phyloP scores from a whole-genome alignment of 2,888 invertebrate genomes.

The Ophion ventricosus region DNA sequence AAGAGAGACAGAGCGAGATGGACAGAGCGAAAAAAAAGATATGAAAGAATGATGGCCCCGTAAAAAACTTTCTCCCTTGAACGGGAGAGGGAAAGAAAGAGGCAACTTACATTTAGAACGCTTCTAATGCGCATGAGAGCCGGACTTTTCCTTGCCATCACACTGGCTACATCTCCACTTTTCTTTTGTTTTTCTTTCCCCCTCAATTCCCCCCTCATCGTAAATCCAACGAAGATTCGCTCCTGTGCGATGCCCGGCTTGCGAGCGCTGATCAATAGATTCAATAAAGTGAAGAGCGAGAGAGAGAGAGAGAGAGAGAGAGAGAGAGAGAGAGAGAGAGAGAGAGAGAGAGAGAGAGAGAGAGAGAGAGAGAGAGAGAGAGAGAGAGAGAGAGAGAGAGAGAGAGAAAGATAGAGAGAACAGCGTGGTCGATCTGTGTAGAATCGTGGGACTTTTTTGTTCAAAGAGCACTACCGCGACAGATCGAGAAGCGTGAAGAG shows the following conservation, averaged over 20 bases:
- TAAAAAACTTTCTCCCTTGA: constrained; percentile 62
- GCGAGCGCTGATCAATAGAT: constrained; percentile 25
- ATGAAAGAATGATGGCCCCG: constrained; percentile 44
- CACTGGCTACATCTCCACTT: constrained; percentile 8
- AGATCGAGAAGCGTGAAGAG: constrained; percentile 42
- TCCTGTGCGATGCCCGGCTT: constrained; percentile 5
- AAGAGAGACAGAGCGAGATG: neutral
- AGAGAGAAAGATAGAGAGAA: constrained; percentile 32
- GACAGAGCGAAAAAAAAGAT: constrained; percentile 15
- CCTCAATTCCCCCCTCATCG: constrained; percentile 18
- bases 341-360: constrained; percentile 48
- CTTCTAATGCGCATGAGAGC: constrained; percentile 39
- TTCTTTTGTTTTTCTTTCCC: constrained; percentile 10
- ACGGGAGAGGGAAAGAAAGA: constrained; percentile 29
- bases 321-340: too few relatives aligned
- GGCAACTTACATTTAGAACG: constrained; percentile 28
- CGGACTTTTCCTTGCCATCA: constrained; percentile 35
- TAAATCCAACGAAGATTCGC: constrained; percentile 36
- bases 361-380: constrained; percentile 17
- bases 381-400: too few relatives aligned
- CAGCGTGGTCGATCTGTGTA: constrained; percentile 33
- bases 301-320: too few relatives aligned
- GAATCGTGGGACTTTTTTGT: constrained; percentile 46
- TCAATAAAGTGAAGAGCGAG: constrained; percentile 52
- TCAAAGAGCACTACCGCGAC: constrained; percentile 33